phyloP scores from a whole-genome alignment of 2,888 invertebrate genomes.

The Polydrusus pterygomalis region DNA sequence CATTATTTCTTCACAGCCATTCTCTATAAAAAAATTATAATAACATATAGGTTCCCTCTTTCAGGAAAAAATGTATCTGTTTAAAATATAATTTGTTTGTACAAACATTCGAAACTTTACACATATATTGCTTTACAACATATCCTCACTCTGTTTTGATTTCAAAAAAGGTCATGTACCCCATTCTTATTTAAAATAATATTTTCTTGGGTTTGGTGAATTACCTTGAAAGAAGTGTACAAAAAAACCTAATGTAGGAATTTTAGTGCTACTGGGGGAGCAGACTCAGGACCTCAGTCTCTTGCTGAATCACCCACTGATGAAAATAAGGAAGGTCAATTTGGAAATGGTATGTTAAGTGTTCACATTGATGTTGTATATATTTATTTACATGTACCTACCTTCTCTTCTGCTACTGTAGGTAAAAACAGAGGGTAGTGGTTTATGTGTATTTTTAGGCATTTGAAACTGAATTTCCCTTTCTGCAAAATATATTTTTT shows the following conservation, averaged over 20 bases:
- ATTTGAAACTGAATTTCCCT: no score
- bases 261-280: slow-evolving; percentile 90
- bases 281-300: slow-evolving; percentile 90
- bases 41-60: no score
- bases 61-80: no score
- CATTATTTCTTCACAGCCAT: no score
- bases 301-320: slow-evolving; percentile 87
- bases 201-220: slow-evolving; percentile 44
- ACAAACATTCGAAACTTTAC: no score
- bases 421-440: slow-evolving; percentile 10
- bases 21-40: no score
- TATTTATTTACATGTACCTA: slow-evolving; percentile 56
- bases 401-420: slow-evolving; percentile 27
- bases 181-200: not conserved
- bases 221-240: slow-evolving; percentile 57
- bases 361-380: slow-evolving; percentile 47
- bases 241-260: slow-evolving; percentile 63
- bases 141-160: not conserved
- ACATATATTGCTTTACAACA: no score
- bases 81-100: no score
- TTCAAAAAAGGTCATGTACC: not conserved
- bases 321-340: slow-evolving; percentile 86
- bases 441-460: not conserved
- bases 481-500: no score
- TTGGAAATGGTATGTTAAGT: slow-evolving; percentile 79